Percentiles rank a stretch among this genome's conserved stretches.
phyloP scores from a whole-genome alignment of 1,140 invertebrate genomes.

The Drosophila bifasciata region DNA sequence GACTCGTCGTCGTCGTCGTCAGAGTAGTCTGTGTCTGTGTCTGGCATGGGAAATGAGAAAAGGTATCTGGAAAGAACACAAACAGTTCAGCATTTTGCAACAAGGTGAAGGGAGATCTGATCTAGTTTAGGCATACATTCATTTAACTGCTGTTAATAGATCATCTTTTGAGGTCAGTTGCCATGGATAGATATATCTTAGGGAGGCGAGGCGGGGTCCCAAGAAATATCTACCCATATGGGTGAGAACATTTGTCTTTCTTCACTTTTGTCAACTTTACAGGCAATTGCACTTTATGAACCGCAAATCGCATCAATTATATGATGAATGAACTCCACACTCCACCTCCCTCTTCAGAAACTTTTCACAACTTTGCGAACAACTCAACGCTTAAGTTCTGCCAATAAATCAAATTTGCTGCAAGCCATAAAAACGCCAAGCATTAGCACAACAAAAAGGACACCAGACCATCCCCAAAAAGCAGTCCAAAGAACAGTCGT shows the following conservation, averaged over 20 bases:
- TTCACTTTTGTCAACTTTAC: constrained; percentile 47
- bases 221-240: constrained; percentile 42
- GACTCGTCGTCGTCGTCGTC: constrained; percentile 34
- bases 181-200: neutral
- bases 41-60: constrained; percentile 58
- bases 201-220: no score
- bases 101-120: constrained; percentile 25
- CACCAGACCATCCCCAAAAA: constrained; percentile 27
- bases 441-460: constrained; percentile 79
- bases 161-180: neutral
- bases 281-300: constrained; percentile 79
- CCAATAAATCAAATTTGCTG: constrained; percentile 81
- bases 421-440: constrained; percentile 75
- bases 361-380: constrained; percentile 60
- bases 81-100: constrained; percentile 20
- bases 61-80: constrained; percentile 20
- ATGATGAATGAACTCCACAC: constrained; percentile 70
- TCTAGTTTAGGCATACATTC: constrained; percentile 3
- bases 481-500: constrained; percentile 49
- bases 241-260: constrained; percentile 22
- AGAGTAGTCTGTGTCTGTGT: constrained; percentile 31
- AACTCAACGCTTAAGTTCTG: constrained; percentile 66
- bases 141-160: neutral
- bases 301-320: constrained; percentile 80
- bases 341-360: constrained; percentile 10